Base-by-base conservation (phyloP, 2,113 vertebrate genomes). In the Telmatochromis sp. region DNA sequence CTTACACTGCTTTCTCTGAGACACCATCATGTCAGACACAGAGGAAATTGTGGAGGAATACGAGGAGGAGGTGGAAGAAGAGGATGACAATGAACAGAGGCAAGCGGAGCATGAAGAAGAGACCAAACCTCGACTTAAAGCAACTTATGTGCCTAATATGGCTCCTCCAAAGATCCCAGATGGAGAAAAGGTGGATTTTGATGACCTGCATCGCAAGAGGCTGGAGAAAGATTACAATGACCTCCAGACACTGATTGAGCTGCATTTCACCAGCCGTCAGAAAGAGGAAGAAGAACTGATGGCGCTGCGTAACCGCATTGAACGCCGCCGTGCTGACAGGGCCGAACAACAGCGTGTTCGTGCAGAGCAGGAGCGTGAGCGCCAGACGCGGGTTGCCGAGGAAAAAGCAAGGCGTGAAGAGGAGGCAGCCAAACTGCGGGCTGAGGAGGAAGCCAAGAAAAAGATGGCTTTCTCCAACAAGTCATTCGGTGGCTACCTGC, bases 261-360 rank as follows among this genome's bases (percentile, higher is more conserved):
- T 97, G 7, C 99, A 99, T 40, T 99, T 99, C 89, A 97, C 96
- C 94, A 98, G 92, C 94, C 96, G 99, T 28, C 98, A 99, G 96
- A 99, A 99, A 85, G 99, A 99, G 86, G 99, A 99, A 85, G 98
- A 99, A 49, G 99, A 99, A 68, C 97, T 99, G 2, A 63, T 99
- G 0, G 96, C 95, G 0, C 96, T 99, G 83, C 97, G 98, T 6
- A 97, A 91, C 89, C 97, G 99, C 82, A 99, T 99, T 0, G 99
- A 99, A 45, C 92, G 96, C 10, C 96, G 99, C 2, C 96, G 99
- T 4, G 94, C 98, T 0, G 98, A 99, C 94, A 90, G 99, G 15
- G 97, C 98, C 0, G 98, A 99, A 40, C 98, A 99, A 90, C 98
- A 98, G 88, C 97, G 98, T 1, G 97, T 98, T 45, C 98, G 97